Conservation (phyloP, 2,113 vertebrate species). For the Urocolius indicus region DNA sequence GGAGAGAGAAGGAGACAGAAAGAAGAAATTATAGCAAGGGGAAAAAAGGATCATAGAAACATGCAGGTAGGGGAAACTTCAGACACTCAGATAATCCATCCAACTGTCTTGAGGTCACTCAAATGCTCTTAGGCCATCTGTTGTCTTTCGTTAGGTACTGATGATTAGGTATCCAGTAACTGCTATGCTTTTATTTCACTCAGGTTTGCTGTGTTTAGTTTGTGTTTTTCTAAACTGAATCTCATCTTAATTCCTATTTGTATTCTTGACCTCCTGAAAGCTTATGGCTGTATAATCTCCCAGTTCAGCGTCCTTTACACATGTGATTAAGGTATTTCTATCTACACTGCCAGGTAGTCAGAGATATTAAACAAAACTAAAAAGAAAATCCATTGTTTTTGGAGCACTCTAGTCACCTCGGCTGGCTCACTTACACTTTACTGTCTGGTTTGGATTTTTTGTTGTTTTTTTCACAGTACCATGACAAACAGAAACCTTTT, state of each 20-base stretch:
- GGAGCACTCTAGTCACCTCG: not conserved
- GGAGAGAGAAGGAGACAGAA: not conserved
- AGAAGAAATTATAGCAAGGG: not conserved
- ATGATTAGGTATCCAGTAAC: not conserved
- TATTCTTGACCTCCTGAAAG: not conserved
- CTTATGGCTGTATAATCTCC: not conserved
- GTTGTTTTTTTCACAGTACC: not conserved
- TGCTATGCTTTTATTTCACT: not conserved
- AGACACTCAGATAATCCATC: not conserved
- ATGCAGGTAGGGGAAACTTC: not conserved
- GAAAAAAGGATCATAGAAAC: not conserved
- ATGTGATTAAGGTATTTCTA: not conserved
- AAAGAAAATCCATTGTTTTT: not conserved
- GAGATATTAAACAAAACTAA: not conserved
- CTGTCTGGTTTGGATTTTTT: not conserved
- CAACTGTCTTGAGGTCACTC: not conserved
- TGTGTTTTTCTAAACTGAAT: not conserved
- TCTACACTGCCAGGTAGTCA: not conserved
- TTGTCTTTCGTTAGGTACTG: not conserved
- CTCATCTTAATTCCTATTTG: not conserved
- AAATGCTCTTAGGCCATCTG: not conserved
- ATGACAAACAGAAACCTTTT: not conserved
- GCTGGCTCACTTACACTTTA: not conserved
- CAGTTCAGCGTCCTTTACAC: not conserved
- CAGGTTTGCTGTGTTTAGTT: not conserved